A percentile compares a stretch with the other conserved stretches of the same genome.
Conservation (phyloP, 2,888 invertebrate genomes). For the Allolobophora icterica region DNA sequence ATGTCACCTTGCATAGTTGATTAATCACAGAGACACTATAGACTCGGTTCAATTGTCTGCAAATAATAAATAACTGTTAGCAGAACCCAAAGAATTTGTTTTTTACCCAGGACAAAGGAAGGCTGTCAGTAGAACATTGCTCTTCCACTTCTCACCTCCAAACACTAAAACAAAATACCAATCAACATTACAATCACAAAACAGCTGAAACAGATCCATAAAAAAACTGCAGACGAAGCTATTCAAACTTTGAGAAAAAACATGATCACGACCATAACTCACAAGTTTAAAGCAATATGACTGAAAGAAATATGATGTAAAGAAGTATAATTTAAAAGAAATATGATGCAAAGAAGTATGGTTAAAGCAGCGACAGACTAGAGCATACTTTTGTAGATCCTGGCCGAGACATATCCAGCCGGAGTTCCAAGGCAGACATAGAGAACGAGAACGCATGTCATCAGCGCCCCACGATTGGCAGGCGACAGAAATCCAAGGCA, state of each 20-base stretch:
- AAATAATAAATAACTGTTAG: not conserved
- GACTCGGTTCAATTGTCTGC: too few relatives aligned
- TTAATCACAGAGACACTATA: not conserved
- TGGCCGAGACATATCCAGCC: constrained; percentile 93
- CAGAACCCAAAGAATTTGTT: not conserved
- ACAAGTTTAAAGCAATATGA: too few relatives aligned
- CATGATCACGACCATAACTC: too few relatives aligned
- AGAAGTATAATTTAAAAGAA: not conserved
- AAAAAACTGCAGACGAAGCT: not conserved
- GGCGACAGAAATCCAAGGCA: constrained; percentile 98
- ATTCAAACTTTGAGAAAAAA: too few relatives aligned
- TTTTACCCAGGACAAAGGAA: constrained; percentile 93
- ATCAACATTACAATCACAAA: not conserved
- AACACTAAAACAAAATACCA: constrained; percentile 70
- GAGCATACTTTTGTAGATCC: constrained; percentile 88
- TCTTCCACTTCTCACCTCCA: constrained; percentile 98
- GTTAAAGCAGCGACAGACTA: not conserved
- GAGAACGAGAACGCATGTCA: constrained; percentile 96
- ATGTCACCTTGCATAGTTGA: not conserved
- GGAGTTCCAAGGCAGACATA: constrained; percentile 96
- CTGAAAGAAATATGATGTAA: not conserved
- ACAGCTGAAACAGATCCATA: not conserved
- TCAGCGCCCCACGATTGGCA: constrained; percentile 95
- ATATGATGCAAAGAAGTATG: not conserved
- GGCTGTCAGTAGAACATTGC: constrained; percentile 92